Conservation (phyloP, 2,797 vertebrate genomes). For the Xiphorhynchus erythropygius region DNA sequence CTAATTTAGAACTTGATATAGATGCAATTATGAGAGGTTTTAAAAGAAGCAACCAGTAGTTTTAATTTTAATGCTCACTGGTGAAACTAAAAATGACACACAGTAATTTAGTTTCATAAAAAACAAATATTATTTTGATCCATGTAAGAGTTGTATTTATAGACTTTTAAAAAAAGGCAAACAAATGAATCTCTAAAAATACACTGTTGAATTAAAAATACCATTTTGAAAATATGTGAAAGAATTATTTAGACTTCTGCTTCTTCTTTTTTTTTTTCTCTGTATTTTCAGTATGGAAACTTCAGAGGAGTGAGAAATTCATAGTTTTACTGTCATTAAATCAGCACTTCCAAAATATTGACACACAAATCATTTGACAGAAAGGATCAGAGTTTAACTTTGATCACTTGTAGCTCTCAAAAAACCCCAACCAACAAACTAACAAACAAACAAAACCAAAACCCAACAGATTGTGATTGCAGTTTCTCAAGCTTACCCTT, state of each 20-base stretch:
- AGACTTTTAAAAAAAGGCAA: not conserved
- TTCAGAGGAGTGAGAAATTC: not conserved
- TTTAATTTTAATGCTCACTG: not conserved
- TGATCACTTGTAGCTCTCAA: not conserved
- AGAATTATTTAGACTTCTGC: not conserved
- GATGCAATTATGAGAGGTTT: not conserved
- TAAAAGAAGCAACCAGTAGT: not conserved
- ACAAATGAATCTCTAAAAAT: not conserved
- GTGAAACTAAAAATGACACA: not conserved
- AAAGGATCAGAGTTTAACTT: not conserved
- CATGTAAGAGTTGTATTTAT: not conserved
- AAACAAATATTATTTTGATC: not conserved
- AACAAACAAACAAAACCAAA: not conserved
- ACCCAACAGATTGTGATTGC: not conserved
- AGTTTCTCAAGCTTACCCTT: not conserved
- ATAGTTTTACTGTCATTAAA: not conserved
- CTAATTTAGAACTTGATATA: not conserved
- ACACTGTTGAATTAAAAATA: not conserved
- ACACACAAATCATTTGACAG: not conserved
- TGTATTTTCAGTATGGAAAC: not conserved
- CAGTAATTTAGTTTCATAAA: not conserved
- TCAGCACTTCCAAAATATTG: not conserved
- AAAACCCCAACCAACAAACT: not conserved
- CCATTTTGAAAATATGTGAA: not conserved
- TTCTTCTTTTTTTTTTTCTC: fast-evolving